Evolutionary conservation across 2,113 vertebrate species (phyloP).

Genomic region (Alethe diademata): DNA sequence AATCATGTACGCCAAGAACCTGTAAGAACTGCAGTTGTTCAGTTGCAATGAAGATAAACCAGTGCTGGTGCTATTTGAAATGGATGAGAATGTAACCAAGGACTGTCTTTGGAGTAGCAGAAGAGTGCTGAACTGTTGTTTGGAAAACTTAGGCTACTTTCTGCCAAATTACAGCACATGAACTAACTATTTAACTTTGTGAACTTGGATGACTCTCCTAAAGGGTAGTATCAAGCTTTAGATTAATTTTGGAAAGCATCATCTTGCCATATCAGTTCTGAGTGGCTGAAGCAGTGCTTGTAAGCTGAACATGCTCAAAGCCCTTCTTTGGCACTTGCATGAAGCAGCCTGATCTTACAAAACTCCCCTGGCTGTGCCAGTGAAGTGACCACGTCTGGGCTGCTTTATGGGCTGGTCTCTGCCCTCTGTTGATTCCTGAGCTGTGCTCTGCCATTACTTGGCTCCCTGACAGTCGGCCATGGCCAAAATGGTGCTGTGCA

Average conservation of each 20-base stretch:
- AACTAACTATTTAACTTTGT: background rate
- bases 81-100: background rate
- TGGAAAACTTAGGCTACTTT: background rate
- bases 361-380: background rate
- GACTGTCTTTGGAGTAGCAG: background rate
- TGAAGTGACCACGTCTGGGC: background rate
- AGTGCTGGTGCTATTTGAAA: background rate
- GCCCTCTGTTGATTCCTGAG: background rate
- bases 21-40: background rate
- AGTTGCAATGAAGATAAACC: background rate
- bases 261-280: background rate
- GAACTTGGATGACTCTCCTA: background rate
- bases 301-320: accelerated
- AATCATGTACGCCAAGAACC: background rate
- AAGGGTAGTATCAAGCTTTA: background rate
- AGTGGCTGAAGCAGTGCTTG: background rate
- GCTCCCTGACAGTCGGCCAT: background rate
- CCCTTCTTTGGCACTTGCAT: background rate
- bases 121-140: background rate
- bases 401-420: background rate
- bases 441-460: background rate
- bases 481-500: background rate
- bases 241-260: background rate
- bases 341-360: background rate
- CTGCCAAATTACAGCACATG: background rate